These are phyloP conservation scores for Telmatherina bonti DNA, from an alignment of 2,797 vertebrate species.

Conservation along the genomic window DNA sequence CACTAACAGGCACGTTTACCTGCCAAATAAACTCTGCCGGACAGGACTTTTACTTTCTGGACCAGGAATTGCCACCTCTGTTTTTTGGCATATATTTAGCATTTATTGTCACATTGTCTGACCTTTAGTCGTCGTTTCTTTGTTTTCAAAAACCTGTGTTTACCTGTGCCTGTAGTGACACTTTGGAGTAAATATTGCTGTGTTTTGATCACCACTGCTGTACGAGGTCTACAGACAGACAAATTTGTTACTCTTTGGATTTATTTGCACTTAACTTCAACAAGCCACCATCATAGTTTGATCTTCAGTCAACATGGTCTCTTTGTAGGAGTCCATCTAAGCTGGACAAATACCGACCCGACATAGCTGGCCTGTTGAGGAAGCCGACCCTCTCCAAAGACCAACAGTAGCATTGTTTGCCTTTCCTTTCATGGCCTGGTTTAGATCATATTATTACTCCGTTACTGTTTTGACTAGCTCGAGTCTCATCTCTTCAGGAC, in stretches of 20 bases:
- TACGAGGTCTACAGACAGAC: no score
- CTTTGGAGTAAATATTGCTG: no score
- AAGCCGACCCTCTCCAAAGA: conserved; percentile 39
- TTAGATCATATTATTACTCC: conserved; percentile 34
- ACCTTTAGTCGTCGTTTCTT: no score
- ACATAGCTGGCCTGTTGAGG: conserved; percentile 38
- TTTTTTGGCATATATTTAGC: no score
- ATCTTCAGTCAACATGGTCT: conserved; percentile 45
- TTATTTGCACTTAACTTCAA: conserved; percentile 1
- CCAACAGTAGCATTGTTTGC: conserved; percentile 36
- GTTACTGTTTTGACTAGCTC: conserved; percentile 55
- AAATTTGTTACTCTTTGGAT: conserved; percentile 1
- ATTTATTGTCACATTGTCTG: no score
- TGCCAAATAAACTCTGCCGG: no score
- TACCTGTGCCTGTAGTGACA: no score
- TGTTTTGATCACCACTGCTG: no score
- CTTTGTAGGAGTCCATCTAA: conserved; percentile 46
- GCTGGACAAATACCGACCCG: conserved; percentile 69
- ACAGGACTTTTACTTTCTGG: no score
- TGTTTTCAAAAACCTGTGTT: no score
- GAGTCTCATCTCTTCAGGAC: conserved; percentile 4
- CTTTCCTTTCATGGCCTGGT: conserved; percentile 38
- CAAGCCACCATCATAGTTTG: conserved; percentile 6
- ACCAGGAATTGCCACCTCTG: no score
- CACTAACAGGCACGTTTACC: no score